phyloP scores from a whole-genome alignment of 30 jellyfish, hydroid and myxozoan genomes.

The Catostylus mosaicus region DNA sequence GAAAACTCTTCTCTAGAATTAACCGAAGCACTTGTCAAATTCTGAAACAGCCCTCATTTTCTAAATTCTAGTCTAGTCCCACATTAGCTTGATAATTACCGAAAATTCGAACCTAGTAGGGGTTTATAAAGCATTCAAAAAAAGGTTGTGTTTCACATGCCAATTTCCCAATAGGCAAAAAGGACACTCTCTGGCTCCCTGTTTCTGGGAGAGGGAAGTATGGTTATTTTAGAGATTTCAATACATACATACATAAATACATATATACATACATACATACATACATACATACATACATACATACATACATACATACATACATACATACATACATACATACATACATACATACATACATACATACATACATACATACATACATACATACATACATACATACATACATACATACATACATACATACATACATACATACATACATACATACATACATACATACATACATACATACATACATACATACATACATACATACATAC shows the following conservation, averaged over 20 bases:
- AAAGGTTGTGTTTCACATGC: background rate
- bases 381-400: conserved; percentile 16
- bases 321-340: conserved; percentile 37
- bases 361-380: conserved; percentile 33
- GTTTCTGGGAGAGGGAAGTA: too few species aligned
- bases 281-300: conserved; percentile 42
- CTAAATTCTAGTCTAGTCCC: too few species aligned
- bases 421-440: background rate
- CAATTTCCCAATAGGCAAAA: background rate
- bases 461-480: too few species aligned
- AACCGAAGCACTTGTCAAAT: too few species aligned
- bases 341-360: conserved; percentile 40
- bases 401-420: background rate
- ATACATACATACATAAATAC: too few species aligned
- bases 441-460: conserved; percentile 17
- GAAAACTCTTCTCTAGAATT: too few species aligned
- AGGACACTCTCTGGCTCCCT: background rate
- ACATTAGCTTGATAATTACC: too few species aligned
- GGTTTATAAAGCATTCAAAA: background rate
- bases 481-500: too few species aligned
- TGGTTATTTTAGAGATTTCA: too few species aligned
- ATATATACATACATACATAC: conserved; percentile 18
- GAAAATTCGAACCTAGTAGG: too few species aligned
- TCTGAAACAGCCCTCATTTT: too few species aligned
- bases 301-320: conserved; percentile 35